Conservation (phyloP, 2,888 invertebrate genomes). For the Coleophora flavipennella region DNA sequence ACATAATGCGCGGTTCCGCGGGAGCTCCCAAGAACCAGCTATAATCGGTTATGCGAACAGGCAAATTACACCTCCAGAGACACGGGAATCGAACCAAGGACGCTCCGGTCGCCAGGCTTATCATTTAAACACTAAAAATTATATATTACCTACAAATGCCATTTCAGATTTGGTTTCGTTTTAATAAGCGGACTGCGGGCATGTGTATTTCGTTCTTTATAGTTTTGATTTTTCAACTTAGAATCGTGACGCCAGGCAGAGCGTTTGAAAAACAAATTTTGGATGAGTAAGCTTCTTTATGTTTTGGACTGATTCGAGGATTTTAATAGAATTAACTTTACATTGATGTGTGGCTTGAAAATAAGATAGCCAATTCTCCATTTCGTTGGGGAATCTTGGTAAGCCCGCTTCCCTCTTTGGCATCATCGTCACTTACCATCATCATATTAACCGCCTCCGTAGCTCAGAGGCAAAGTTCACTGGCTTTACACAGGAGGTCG, state of each 20-base stretch:
- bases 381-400: too few relatives aligned
- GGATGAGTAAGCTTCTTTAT: constrained; percentile 8
- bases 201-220: constrained; percentile 43
- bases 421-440: too few relatives aligned
- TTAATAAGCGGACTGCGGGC: constrained; percentile 51
- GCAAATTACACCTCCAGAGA: constrained; percentile 68
- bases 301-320: background rate
- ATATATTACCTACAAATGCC: constrained; percentile 51
- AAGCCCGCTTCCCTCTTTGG: too few relatives aligned
- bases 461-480: too few relatives aligned
- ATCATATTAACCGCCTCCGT: too few relatives aligned
- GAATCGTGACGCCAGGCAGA: constrained; percentile 33
- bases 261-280: constrained; percentile 9
- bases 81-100: constrained; percentile 68
- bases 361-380: too few relatives aligned
- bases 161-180: constrained; percentile 57
- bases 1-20: constrained; percentile 53
- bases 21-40: constrained; percentile 61
- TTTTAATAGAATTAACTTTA: too few relatives aligned
- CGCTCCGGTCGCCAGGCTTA: constrained; percentile 61
- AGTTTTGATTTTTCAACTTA: constrained; percentile 46
- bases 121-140: constrained; percentile 67
- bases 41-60: constrained; percentile 65
- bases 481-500: too few relatives aligned
- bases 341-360: too few relatives aligned